Conservation (phyloP, 2,888 invertebrate species). For the Merodon equestris region DNA sequence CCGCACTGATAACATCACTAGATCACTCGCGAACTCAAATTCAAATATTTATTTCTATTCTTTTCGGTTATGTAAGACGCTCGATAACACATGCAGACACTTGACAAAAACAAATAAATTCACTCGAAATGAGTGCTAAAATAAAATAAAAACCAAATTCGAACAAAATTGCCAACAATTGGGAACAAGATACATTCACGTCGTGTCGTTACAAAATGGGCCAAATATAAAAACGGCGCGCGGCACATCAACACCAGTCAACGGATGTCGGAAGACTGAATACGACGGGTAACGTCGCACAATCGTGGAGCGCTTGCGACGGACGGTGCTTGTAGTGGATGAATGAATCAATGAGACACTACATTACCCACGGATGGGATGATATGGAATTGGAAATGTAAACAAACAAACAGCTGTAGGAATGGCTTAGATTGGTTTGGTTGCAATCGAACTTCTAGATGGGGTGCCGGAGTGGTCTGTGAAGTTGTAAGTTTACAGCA, state of each 20-base stretch:
- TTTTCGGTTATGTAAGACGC: too few species aligned
- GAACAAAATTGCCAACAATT: too few species aligned
- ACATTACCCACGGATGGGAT: slow-evolving; percentile 29
- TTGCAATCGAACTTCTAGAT: too few species aligned
- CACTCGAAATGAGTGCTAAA: not conserved
- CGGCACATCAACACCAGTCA: slow-evolving; percentile 7
- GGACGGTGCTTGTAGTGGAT: not conserved
- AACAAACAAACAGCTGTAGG: slow-evolving; percentile 40
- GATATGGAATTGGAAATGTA: slow-evolving; percentile 35
- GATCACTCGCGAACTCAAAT: too few species aligned
- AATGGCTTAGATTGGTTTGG: too few species aligned
- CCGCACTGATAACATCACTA: too few species aligned
- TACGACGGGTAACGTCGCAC: slow-evolving; percentile 17
- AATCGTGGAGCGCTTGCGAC: not conserved
- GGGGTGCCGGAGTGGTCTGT: too few species aligned
- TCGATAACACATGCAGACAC: too few species aligned
- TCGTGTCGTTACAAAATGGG: not conserved
- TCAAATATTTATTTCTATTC: too few species aligned
- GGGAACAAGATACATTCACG: not conserved
- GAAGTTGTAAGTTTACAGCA: too few species aligned
- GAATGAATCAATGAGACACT: slow-evolving; percentile 13
- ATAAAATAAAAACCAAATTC: not conserved
- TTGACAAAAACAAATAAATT: too few species aligned
- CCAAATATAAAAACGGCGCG: not conserved
- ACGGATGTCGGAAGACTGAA: slow-evolving; percentile 37